These are phyloP conservation scores for Phyto melanocephala DNA, from an alignment of 2,888 invertebrate species.

Conservation along the genomic window DNA sequence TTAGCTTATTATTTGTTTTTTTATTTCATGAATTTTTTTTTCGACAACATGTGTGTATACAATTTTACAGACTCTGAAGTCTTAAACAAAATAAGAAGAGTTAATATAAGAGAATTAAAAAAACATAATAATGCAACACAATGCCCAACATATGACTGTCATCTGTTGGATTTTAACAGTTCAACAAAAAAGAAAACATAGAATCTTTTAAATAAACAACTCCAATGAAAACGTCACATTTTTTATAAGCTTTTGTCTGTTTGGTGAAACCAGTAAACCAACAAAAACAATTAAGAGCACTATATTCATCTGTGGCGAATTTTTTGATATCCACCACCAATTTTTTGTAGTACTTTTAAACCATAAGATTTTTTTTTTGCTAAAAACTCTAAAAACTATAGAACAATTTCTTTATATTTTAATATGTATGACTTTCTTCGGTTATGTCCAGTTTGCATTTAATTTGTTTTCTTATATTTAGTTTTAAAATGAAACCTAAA, in stretches of 20 bases:
- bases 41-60: conserved; percentile 53
- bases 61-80: conserved; percentile 2
- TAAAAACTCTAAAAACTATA: no score
- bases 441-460: no score
- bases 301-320: no score
- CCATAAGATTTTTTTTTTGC: no score
- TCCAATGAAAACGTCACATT: conserved; percentile 24
- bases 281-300: background rate
- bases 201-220: conserved; percentile 6
- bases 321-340: no score
- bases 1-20: background rate
- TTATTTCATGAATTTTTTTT: conserved; percentile 18
- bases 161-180: conserved; percentile 44
- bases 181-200: background rate
- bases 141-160: conserved; percentile 46
- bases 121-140: background rate
- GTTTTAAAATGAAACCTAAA: no score
- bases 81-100: background rate
- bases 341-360: no score
- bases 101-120: background rate
- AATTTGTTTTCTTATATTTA: no score
- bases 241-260: background rate
- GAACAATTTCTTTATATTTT: no score
- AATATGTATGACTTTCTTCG: no score
- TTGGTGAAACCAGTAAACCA: background rate